phyloP scores from a whole-genome alignment of 1,140 invertebrate genomes.

The Chionoecetes opilio region DNA sequence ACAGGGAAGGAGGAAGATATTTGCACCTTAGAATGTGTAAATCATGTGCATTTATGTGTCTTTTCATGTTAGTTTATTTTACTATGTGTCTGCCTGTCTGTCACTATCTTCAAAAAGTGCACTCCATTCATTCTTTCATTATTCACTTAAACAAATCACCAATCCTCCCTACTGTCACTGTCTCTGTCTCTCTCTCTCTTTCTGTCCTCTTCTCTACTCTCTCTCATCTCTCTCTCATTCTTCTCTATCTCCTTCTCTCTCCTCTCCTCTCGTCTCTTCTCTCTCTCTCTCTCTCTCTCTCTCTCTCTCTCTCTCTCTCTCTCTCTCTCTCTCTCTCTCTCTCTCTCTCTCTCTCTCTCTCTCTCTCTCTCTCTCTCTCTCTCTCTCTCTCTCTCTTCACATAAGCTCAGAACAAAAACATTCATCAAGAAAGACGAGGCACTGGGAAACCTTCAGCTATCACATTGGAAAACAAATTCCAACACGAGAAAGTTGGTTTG shows the following conservation, averaged over 20 bases:
- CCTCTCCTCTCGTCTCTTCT: no score
- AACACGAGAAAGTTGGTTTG: background rate
- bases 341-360: background rate
- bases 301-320: conserved; percentile 9
- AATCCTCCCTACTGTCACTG: no score
- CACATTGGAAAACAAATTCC: no score
- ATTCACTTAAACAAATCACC: no score
- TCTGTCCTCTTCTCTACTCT: no score
- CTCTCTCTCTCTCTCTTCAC: background rate
- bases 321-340: no score
- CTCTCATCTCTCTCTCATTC: no score
- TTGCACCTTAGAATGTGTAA: no score
- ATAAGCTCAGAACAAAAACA: background rate
- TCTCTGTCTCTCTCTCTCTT: no score
- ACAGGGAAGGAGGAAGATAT: no score
- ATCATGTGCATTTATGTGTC: background rate
- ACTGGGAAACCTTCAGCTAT: background rate
- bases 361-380: conserved; percentile 22
- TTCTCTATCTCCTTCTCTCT: no score
- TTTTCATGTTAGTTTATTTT: background rate
- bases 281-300: conserved; percentile 21
- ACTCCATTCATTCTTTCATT: no score
- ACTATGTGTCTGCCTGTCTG: background rate
- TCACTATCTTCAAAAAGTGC: background rate
- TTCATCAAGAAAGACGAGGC: background rate